Evolutionary conservation across 2,888 invertebrate genomes (phyloP).

Genomic region (Orthosia gracilis): DNA sequence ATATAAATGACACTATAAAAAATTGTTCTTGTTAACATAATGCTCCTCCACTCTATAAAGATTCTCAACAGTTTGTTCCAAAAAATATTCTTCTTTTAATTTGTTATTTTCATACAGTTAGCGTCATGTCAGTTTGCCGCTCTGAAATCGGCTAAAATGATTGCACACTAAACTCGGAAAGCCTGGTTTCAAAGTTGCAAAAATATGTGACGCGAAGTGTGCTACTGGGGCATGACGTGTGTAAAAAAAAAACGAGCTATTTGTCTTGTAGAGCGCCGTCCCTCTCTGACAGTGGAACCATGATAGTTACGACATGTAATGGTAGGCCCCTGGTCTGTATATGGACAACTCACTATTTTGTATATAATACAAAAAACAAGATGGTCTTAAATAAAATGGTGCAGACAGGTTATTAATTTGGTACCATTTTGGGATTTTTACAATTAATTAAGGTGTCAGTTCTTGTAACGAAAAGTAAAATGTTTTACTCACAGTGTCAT

Average conservation of each 20-base stretch:
- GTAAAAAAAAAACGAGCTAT: too few relatives aligned
- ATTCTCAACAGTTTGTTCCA: neutral
- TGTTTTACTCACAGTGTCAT: slow-evolving; percentile 88
- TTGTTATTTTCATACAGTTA: too few relatives aligned
- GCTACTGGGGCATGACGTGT: too few relatives aligned
- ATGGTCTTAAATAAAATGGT: too few relatives aligned
- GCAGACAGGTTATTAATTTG: neutral
- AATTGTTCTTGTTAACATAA: neutral
- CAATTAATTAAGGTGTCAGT: neutral
- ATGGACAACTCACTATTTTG: too few relatives aligned
- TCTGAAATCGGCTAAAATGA: too few relatives aligned
- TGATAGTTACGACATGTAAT: too few relatives aligned
- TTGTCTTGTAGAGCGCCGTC: too few relatives aligned
- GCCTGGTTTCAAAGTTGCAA: neutral
- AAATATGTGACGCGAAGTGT: too few relatives aligned
- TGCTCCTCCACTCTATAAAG: neutral
- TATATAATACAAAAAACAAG: neutral
- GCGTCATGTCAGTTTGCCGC: too few relatives aligned
- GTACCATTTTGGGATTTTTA: neutral
- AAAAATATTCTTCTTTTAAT: neutral
- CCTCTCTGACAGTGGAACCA: too few relatives aligned
- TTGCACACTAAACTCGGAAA: neutral
- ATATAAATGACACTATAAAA: neutral
- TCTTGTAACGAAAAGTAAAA: neutral
- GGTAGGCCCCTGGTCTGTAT: too few relatives aligned